phyloP scores from a whole-genome alignment of 1,140 invertebrate species.

The Cyclargus thomasi region DNA sequence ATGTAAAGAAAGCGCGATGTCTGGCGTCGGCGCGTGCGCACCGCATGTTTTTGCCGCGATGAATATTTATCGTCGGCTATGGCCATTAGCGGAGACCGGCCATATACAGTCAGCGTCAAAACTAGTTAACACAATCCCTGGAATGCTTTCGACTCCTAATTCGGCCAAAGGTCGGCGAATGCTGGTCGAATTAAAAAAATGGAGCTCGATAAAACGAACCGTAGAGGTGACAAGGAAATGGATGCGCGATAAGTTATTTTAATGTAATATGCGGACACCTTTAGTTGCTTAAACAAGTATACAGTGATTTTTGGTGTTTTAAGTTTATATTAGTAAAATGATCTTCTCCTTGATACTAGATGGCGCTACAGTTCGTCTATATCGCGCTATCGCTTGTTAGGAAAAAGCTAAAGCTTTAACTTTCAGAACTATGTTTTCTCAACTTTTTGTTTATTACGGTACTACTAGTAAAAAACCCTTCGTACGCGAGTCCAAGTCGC shows the following conservation, averaged over 20 bases:
- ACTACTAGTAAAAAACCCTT: too few species aligned
- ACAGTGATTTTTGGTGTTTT: too few species aligned
- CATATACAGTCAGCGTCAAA: slow-evolving; percentile 22
- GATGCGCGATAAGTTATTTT: background rate
- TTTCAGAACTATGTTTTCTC: too few species aligned
- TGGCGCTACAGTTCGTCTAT: too few species aligned
- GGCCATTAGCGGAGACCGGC: slow-evolving; percentile 51
- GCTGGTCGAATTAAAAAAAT: background rate
- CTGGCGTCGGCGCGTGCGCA: slow-evolving; percentile 54
- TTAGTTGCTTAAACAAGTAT: too few species aligned
- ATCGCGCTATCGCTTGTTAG: too few species aligned
- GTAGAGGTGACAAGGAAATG: background rate
- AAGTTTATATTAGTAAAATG: too few species aligned
- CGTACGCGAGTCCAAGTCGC: too few species aligned
- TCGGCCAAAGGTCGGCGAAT: background rate
- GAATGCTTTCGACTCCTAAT: slow-evolving; percentile 14
- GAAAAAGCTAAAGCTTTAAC: too few species aligned
- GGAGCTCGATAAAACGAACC: background rate
- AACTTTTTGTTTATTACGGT: too few species aligned
- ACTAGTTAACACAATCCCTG: slow-evolving; percentile 21
- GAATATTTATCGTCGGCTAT: slow-evolving; percentile 66
- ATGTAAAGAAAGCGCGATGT: slow-evolving; percentile 61
- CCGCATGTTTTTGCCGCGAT: slow-evolving; percentile 63
- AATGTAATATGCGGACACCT: too few species aligned
- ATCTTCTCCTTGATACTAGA: too few species aligned